Conservation (phyloP, 2,797 vertebrate genomes). For the Lithobates sylvaticus region DNA sequence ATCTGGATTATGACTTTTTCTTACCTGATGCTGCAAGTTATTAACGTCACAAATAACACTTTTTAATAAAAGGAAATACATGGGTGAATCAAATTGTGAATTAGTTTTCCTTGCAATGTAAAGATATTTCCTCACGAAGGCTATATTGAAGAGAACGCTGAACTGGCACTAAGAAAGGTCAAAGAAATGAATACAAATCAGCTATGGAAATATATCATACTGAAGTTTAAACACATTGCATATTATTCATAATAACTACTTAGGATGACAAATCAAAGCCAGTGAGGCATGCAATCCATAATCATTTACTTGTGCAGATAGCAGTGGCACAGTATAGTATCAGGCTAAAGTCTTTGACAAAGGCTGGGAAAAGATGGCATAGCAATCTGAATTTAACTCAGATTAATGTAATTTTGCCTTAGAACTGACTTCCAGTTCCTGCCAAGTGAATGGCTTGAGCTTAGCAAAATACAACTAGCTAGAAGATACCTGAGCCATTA, state of each 20-base stretch:
- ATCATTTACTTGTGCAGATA: conserved; percentile 49
- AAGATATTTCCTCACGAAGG: conserved; percentile 43
- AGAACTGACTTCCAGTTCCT: conserved; percentile 18
- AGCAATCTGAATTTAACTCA: conserved; percentile 41
- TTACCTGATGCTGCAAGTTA: background rate
- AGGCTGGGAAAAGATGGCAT: conserved; percentile 20
- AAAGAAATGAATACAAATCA: conserved; percentile 62
- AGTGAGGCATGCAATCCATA: conserved; percentile 56
- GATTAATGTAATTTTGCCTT: conserved; percentile 51
- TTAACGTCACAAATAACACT: conserved; percentile 25
- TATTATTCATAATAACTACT: conserved; percentile 62
- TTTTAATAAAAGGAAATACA: conserved; percentile 23
- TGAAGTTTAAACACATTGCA: conserved; percentile 63
- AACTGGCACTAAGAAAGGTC: conserved; percentile 62
- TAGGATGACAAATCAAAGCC: conserved; percentile 60
- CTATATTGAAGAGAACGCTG: conserved; percentile 52
- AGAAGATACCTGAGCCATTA: conserved; percentile 9
- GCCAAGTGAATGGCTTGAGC: background rate
- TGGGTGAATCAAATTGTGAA: conserved; percentile 43
- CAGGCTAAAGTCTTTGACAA: conserved; percentile 25
- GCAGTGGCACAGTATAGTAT: background rate
- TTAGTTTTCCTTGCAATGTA: conserved; percentile 45
- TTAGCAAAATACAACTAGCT: conserved; percentile 29
- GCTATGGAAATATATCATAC: conserved; percentile 59
- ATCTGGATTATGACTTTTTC: conserved; percentile 9